A percentile compares a stretch with the other conserved stretches of the same genome.
Evolutionary conservation across 1,140 invertebrate species (phyloP).

Genomic region (Panagrolaimus sp.): DNA sequence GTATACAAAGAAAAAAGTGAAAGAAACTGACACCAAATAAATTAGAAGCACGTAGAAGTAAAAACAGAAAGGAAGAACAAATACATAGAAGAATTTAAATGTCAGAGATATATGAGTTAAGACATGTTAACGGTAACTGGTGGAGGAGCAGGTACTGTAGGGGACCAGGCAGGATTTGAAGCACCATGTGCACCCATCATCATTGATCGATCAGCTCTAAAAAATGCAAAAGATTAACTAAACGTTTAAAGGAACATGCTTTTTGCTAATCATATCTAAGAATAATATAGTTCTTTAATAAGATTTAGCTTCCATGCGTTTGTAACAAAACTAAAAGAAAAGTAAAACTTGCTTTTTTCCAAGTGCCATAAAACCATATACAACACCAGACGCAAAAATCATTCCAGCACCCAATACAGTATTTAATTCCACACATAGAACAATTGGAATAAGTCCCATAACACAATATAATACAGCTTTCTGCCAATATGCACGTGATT

Average conservation of each 20-base stretch:
- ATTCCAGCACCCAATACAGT: slow-evolving; percentile 79
- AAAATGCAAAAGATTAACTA: slow-evolving; percentile 13
- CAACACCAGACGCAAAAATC: slow-evolving; percentile 77
- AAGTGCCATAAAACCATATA: slow-evolving; percentile 87
- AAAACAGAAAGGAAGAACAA: too few species aligned
- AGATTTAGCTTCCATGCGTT: not conserved
- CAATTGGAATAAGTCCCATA: slow-evolving; percentile 65
- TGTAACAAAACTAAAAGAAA: not conserved
- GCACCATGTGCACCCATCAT: slow-evolving; percentile 53
- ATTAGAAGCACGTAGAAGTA: too few species aligned
- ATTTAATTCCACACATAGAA: slow-evolving; percentile 71
- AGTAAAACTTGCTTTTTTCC: slow-evolving; percentile 62
- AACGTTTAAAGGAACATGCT: slow-evolving; percentile 8
- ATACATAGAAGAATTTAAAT: too few species aligned
- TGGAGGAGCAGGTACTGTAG: slow-evolving; percentile 33
- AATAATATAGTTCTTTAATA: not conserved
- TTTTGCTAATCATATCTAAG: not conserved
- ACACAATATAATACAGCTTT: slow-evolving; percentile 76
- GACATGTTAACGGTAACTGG: too few species aligned
- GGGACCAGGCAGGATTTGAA: slow-evolving; percentile 53
- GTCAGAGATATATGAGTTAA: too few species aligned
- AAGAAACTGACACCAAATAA: too few species aligned
- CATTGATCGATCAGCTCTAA: slow-evolving; percentile 51
- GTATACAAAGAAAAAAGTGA: too few species aligned
- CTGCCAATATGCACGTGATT: slow-evolving; percentile 79